A percentile compares a stretch with the other conserved stretches of the same genome.
phyloP scores from a whole-genome alignment of 2,113 vertebrate species.

The Motacilla alba region DNA sequence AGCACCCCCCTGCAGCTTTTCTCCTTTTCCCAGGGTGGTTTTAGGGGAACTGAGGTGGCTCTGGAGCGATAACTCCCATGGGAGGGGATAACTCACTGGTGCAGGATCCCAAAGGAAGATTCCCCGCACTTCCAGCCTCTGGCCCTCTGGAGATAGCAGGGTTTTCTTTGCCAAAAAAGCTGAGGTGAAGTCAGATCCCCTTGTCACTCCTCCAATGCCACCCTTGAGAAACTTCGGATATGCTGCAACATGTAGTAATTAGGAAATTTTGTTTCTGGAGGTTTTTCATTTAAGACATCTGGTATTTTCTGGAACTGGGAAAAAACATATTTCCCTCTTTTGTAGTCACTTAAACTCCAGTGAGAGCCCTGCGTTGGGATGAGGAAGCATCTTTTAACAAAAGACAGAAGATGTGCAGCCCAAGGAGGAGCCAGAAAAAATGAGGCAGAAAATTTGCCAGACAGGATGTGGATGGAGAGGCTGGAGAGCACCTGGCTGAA shows the following conservation, averaged over 20 bases:
- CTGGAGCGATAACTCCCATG: fast-evolving
- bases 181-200: background rate
- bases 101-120: background rate
- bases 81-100: fast-evolving
- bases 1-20: background rate
- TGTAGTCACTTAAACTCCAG: background rate
- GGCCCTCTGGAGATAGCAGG: background rate
- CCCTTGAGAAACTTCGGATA: background rate
- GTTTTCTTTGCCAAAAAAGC: background rate
- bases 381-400: background rate
- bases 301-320: background rate
- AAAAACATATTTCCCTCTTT: background rate
- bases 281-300: background rate
- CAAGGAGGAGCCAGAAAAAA: background rate
- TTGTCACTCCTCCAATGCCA: background rate
- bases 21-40: fast-evolving
- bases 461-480: background rate
- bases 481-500: background rate
- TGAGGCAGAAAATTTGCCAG: background rate
- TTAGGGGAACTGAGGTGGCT: background rate
- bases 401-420: background rate
- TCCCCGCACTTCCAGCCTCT: background rate
- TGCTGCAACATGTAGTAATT: background rate
- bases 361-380: background rate
- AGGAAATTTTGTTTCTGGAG: background rate